Conservation (phyloP, 2,888 invertebrate genomes). For the Neuroscelio doddi region DNA sequence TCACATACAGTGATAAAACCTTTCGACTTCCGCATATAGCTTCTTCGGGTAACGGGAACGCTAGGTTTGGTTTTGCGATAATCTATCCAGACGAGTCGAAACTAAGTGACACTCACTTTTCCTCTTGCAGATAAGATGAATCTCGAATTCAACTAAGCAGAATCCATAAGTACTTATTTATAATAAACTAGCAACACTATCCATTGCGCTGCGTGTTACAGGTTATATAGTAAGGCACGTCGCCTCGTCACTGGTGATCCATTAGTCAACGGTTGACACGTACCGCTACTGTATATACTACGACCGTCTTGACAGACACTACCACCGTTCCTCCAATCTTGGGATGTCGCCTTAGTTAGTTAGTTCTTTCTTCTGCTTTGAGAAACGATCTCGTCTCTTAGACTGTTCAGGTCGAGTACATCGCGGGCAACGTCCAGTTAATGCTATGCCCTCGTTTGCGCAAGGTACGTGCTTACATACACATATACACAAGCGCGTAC, state of each 20-base stretch:
- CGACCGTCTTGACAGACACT: slow-evolving; percentile 34
- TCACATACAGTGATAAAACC: background rate
- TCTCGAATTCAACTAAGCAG: slow-evolving; percentile 6
- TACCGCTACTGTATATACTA: slow-evolving; percentile 41
- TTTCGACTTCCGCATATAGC: slow-evolving; percentile 6
- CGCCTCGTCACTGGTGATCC: slow-evolving; percentile 37
- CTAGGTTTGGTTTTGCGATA: slow-evolving; percentile 1
- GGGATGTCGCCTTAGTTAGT: slow-evolving; percentile 40
- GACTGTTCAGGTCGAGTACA: slow-evolving; percentile 29
- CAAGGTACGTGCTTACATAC: slow-evolving; percentile 26
- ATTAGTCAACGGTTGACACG: slow-evolving; percentile 48
- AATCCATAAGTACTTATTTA: slow-evolving; percentile 29
- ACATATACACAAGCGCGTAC: slow-evolving; percentile 5
- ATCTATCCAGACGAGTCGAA: slow-evolving; percentile 7
- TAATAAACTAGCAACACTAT: slow-evolving; percentile 23
- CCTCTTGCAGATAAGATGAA: slow-evolving; percentile 9
- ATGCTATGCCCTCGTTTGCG: slow-evolving; percentile 46
- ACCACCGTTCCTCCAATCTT: slow-evolving; percentile 8
- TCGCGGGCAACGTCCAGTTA: slow-evolving; percentile 45
- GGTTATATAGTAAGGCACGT: slow-evolving; percentile 37
- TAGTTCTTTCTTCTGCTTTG: slow-evolving; percentile 35
- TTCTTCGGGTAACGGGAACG: slow-evolving; percentile 5
- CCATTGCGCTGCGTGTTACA: slow-evolving; percentile 7
- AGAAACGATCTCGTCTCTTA: slow-evolving; percentile 33
- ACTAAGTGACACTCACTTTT: slow-evolving; percentile 14